Base-by-base conservation (phyloP, 2,888 invertebrate species). In the Drosophila pullipes region DNA sequence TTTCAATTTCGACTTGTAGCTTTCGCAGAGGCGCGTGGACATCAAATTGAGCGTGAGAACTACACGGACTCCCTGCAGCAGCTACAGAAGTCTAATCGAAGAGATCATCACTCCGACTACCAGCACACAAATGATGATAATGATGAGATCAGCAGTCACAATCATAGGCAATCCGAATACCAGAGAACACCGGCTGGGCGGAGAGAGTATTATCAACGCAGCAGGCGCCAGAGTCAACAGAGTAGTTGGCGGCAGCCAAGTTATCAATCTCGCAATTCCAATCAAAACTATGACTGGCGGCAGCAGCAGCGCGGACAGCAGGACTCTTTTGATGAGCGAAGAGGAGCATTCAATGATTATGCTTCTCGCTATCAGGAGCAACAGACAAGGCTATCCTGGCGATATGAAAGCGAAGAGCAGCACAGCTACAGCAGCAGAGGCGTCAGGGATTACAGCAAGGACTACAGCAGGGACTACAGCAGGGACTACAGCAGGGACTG, bases 21-120 rank as follows among this genome's bases (percentile, higher is more conserved):
- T 78, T 96, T 96, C 85, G 94, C 95, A 89, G 92, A 91, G 28
- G 96, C 96, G 4, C 95, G 96, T 11, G 96, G 96, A 0, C 95
- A 96, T 89, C 83, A 94, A 71, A 96, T 96, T 39, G 96, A 96
- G 92, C 94, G 96, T 13, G 83, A 93, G 2, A 94, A 94, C 74
- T 96, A 96, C 87, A 60, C 82, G n/a, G 6, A 44, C 4, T 76
- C 83, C 1, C 63, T 92, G 62, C 44, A 57, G 30, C 18, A 39
- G 10, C 41, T 77, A 3, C 41, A 18, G 11, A 28, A n/a, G 16
- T 18, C 13, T 6, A n/a, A 3, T 39, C 35, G 33, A 18, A n/a
- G 18, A n/a, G 47, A 18, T 30, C 25, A 18, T 30, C 30, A 1
- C 1, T 1, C 11, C 22, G n/a, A 41, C 35, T 4, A 37, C 37